Conservation (phyloP, 2,113 vertebrate genomes). For the cat (Felis catus) region F.catus_Fca126_mat1.0 CM031415.1:110837001-110837500, state of each 20-base stretch:
- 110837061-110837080: background rate
- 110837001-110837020: background rate
- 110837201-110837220: background rate
- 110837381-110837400: slow-evolving; percentile 87
- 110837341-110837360: background rate
- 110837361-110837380: no score
- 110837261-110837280: background rate
- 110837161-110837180: background rate
- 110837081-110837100: background rate
- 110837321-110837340: background rate
- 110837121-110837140: background rate
- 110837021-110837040: background rate
- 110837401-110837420: slow-evolving; percentile 93
- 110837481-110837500: slow-evolving; percentile 87
- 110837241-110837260: background rate
- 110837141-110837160: background rate
- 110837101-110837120: background rate
- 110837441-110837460: slow-evolving; percentile 93
- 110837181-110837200: background rate
- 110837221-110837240: background rate
- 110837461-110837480: slow-evolving; percentile 90
- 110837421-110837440: slow-evolving; percentile 93
- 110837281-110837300: background rate
- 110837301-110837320: background rate
- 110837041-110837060: background rate